Evolutionary conservation across 2,113 vertebrate genomes (phyloP).

Genomic region (Macroglossus sobrinus): DNA sequence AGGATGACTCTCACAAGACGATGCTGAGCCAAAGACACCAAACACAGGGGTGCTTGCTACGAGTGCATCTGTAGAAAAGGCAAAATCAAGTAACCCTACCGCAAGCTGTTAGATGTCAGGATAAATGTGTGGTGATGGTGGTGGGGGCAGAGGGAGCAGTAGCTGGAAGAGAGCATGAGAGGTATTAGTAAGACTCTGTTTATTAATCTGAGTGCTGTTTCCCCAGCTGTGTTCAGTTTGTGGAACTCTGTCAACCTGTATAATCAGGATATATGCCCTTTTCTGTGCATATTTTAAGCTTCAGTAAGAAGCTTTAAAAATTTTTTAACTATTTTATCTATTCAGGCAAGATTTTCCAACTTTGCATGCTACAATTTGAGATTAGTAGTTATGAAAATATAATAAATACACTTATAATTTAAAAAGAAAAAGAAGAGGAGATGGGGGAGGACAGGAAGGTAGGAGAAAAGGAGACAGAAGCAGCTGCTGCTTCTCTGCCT

Average conservation of each 20-base stretch:
- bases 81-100: neutral
- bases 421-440: neutral
- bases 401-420: neutral
- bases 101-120: neutral
- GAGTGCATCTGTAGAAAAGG: neutral
- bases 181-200: neutral
- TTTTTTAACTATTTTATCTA: neutral
- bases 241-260: neutral
- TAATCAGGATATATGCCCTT: neutral
- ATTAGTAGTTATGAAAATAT: neutral
- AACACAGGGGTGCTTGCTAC: fast-evolving
- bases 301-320: neutral
- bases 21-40: neutral
- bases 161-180: neutral
- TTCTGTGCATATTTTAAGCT: neutral
- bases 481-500: neutral
- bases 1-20: neutral
- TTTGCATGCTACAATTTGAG: neutral
- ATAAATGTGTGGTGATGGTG: fast-evolving
- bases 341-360: neutral
- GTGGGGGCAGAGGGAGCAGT: no score
- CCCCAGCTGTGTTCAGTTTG: neutral
- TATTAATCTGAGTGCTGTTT: neutral
- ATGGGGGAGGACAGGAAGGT: no score
- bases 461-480: no score